Percentiles rank a stretch among this genome's conserved stretches.
Evolutionary conservation across 2,888 invertebrate genomes (phyloP).

Genomic region (Thera obeliscata): DNA sequence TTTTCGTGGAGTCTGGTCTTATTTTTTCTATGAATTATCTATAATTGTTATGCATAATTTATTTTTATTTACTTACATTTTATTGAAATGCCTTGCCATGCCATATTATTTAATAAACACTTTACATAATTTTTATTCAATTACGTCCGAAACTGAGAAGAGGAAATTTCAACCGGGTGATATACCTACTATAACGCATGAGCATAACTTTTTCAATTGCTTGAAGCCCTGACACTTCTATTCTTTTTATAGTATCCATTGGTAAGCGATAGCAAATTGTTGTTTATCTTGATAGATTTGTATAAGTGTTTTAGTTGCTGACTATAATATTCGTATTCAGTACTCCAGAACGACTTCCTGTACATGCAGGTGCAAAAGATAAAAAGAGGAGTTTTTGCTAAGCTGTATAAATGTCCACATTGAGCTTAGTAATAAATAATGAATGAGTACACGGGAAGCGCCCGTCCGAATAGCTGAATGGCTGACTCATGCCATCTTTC

Average conservation of each 20-base stretch:
- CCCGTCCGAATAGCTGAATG: constrained; percentile 55
- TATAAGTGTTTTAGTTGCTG: constrained; percentile 3
- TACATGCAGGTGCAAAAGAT: constrained; percentile 30
- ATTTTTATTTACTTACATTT: no score
- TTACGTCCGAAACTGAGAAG: no score
- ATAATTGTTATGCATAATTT: neutral
- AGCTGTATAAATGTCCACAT: constrained; percentile 36
- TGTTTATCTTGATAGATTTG: neutral
- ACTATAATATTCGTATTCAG: constrained; percentile 19
- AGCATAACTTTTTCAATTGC: no score
- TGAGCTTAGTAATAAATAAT: constrained; percentile 42
- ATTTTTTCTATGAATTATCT: neutral
- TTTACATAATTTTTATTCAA: no score
- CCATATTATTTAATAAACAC: no score
- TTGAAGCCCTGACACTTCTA: no score
- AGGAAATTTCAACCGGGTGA: no score
- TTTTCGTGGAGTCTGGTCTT: neutral
- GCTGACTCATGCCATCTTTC: constrained; percentile 66
- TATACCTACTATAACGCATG: no score
- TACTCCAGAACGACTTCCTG: constrained; percentile 25
- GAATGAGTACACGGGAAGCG: constrained; percentile 53
- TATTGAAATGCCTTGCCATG: no score
- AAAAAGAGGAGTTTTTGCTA: constrained; percentile 33
- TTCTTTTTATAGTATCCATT: no score
- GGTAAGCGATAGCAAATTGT: no score